phyloP scores from a whole-genome alignment of 2,888 invertebrate species.

The Norana najaformis region DNA sequence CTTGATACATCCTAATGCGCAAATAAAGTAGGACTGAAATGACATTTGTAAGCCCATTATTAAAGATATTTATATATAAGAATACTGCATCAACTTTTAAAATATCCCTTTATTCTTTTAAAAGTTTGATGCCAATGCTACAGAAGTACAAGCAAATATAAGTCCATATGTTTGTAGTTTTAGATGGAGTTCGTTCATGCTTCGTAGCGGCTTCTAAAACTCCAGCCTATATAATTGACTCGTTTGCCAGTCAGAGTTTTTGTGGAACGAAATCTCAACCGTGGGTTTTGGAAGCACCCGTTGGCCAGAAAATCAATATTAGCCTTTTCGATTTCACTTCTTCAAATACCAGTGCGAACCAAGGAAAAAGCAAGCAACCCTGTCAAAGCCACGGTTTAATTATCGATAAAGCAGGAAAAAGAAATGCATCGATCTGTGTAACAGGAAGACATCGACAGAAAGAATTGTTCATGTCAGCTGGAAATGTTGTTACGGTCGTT shows the following conservation, averaged over 20 bases:
- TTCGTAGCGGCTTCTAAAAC: background rate
- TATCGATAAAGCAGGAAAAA: background rate
- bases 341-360: background rate
- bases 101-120: background rate
- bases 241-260: background rate
- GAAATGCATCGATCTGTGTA: background rate
- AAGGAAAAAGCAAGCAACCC: background rate
- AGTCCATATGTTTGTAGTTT: background rate
- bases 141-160: background rate
- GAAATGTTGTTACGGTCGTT: background rate
- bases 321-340: background rate
- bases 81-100: too few relatives aligned
- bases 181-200: constrained; percentile 21
- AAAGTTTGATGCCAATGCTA: background rate
- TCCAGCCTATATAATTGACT: background rate
- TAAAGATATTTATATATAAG: too few relatives aligned
- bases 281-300: constrained; percentile 17
- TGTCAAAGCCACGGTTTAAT: background rate
- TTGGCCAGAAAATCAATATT: background rate
- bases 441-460: background rate
- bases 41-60: background rate
- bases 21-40: background rate
- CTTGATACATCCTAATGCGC: background rate
- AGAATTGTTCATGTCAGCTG: constrained; percentile 4
- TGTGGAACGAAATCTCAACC: constrained; percentile 19